Percentiles rank a stretch among this genome's conserved stretches.
These are phyloP conservation scores for Sylvicola cinctus DNA, from an alignment of 2,888 invertebrate genomes.

Conservation along the genomic window DNA sequence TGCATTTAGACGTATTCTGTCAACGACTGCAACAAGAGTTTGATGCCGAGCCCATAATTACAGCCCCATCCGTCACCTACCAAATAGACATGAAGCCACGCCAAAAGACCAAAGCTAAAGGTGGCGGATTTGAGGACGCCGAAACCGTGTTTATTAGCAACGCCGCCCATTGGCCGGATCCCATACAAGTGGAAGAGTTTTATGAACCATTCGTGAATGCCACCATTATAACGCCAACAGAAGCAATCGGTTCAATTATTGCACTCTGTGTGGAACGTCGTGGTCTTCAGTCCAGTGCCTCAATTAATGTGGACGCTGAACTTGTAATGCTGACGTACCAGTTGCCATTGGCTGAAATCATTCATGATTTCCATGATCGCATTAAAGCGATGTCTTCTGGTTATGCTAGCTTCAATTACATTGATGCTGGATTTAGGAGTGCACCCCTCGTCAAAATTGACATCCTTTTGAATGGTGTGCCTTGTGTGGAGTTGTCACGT, in stretches of 20 bases:
- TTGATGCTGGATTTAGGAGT: conserved; percentile 61
- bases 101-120: conserved; percentile 44
- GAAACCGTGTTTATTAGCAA: conserved; percentile 47
- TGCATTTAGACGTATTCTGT: conserved; percentile 76
- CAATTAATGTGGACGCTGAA: conserved; percentile 59
- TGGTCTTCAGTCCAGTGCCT: conserved; percentile 36
- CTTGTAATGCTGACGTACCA: conserved; percentile 64
- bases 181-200: conserved; percentile 43
- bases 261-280: conserved; percentile 55
- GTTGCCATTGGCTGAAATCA: conserved; percentile 81
- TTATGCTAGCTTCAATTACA: conserved; percentile 89
- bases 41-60: conserved; percentile 59
- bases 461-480: conserved; percentile 48
- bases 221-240: conserved; percentile 72
- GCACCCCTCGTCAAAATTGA: conserved; percentile 61
- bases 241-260: conserved; percentile 48
- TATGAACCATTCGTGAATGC: conserved; percentile 73
- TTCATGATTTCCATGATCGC: conserved; percentile 85
- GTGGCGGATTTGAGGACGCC: too few relatives aligned
- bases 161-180: conserved; percentile 51
- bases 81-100: conserved; percentile 50
- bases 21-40: conserved; percentile 72
- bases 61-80: conserved; percentile 73
- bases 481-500: conserved; percentile 65
- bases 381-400: conserved; percentile 81